Conservation (phyloP, 1,140 invertebrate species). For the Augochlora pura region DNA sequence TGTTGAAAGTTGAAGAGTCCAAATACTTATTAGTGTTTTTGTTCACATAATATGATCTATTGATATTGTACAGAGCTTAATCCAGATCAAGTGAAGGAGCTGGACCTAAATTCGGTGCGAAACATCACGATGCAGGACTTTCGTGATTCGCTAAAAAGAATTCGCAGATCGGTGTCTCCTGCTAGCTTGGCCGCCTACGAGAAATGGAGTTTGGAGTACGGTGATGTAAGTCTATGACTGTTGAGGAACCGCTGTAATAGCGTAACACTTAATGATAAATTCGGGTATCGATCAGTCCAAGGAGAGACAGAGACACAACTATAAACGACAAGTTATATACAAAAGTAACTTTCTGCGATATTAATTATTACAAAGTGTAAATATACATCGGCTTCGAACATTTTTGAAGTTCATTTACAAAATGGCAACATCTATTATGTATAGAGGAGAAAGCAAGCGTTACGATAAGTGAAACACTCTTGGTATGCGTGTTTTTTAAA, state of each 20-base stretch:
- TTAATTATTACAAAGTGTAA: slow-evolving; percentile 49
- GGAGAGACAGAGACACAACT: not conserved
- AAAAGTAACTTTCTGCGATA: slow-evolving; percentile 39
- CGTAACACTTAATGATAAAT: not conserved
- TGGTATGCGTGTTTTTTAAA: slow-evolving; percentile 41
- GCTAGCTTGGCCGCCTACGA: slow-evolving; percentile 92
- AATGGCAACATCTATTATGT: slow-evolving; percentile 17
- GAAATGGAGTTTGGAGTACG: slow-evolving; percentile 96
- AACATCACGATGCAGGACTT: slow-evolving; percentile 95
- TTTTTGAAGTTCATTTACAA: slow-evolving; percentile 49
- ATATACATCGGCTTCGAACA: slow-evolving; percentile 47
- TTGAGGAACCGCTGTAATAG: slow-evolving; percentile 26
- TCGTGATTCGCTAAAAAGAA: slow-evolving; percentile 92
- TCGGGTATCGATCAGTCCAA: not conserved
- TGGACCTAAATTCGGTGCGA: slow-evolving; percentile 90
- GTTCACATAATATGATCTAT: not conserved
- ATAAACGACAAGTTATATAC: not conserved
- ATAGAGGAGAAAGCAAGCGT: slow-evolving; percentile 13
- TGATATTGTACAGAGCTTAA: slow-evolving; percentile 85
- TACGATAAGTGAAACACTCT: slow-evolving; percentile 30
- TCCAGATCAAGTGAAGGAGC: slow-evolving; percentile 91
- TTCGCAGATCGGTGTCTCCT: slow-evolving; percentile 93
- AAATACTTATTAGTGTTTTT: no score
- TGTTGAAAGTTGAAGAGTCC: no score
- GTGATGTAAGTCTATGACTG: slow-evolving; percentile 88